A percentile compares a stretch with the other conserved stretches of the same genome.
phyloP scores from a whole-genome alignment of 2,797 vertebrate genomes.

The Falco biarmicus region DNA sequence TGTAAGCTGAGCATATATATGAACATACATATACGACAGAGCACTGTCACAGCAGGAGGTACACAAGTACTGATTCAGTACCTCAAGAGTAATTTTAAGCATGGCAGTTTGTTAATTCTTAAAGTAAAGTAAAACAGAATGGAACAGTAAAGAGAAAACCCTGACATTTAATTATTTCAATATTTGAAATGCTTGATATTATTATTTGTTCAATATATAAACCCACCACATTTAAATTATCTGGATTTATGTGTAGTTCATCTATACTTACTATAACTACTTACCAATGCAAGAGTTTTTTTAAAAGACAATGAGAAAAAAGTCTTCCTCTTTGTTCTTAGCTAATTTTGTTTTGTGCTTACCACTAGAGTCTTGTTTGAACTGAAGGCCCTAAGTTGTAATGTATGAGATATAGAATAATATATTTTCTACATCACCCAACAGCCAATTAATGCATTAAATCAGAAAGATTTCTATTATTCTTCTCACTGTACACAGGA shows the following conservation, averaged over 20 bases:
- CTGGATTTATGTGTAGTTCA: neutral
- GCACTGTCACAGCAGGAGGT: neutral
- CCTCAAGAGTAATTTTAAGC: neutral
- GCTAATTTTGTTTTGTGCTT: neutral
- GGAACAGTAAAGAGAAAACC: neutral
- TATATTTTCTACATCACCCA: neutral
- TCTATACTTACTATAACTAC: neutral
- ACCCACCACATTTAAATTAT: neutral
- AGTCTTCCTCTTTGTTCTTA: neutral
- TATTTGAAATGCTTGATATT: neutral
- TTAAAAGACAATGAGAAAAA: neutral
- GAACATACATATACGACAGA: neutral
- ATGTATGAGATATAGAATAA: neutral
- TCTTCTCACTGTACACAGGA: neutral
- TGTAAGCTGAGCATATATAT: neutral
- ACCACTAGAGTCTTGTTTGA: rapidly evolving
- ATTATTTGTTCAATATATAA: neutral
- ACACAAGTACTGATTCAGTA: neutral
- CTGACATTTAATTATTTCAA: neutral
- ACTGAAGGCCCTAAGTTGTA: neutral
- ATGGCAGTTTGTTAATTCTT: neutral
- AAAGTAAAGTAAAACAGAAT: neutral
- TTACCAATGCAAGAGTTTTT: neutral
- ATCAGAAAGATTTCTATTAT: neutral
- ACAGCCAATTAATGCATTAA: neutral